Evolutionary conservation across 2,797 vertebrate species (phyloP).

Genomic region (Champsocephalus esox): DNA sequence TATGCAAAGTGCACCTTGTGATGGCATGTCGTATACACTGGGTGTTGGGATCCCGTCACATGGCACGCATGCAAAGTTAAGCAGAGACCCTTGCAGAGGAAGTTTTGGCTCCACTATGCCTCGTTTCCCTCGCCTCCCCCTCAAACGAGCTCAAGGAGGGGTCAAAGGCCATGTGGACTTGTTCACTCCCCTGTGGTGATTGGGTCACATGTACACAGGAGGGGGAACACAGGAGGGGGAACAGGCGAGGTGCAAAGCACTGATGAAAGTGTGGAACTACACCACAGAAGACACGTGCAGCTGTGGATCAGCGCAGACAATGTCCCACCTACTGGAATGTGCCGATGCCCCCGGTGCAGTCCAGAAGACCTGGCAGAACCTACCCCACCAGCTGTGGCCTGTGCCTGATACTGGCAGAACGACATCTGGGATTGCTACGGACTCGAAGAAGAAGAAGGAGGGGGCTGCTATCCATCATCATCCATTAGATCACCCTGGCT

Average conservation of each 20-base stretch:
- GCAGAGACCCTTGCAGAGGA: slow-evolving; percentile 29
- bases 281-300: no score
- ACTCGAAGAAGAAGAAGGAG: slow-evolving; percentile 3
- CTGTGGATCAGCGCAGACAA: no score
- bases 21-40: not conserved
- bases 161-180: slow-evolving; percentile 62
- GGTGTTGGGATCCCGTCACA: slow-evolving; percentile 21
- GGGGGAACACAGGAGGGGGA: no score
- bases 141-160: slow-evolving; percentile 34
- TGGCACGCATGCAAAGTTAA: slow-evolving; percentile 9
- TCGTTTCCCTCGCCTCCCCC: slow-evolving; percentile 18
- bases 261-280: no score
- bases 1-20: not conserved
- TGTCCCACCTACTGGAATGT: no score
- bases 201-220: slow-evolving; percentile 64
- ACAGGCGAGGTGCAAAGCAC: no score
- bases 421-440: no score
- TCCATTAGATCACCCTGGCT: slow-evolving; percentile 60
- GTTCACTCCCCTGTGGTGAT: slow-evolving; percentile 57
- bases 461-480: slow-evolving; percentile 67
- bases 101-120: slow-evolving; percentile 54
- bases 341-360: no score
- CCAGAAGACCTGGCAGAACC: no score
- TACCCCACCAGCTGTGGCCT: no score
- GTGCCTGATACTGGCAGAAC: no score